These are phyloP conservation scores for Muntiacus reevesi DNA, from an alignment of 2,113 vertebrate genomes.

Conservation along the genomic window DNA sequence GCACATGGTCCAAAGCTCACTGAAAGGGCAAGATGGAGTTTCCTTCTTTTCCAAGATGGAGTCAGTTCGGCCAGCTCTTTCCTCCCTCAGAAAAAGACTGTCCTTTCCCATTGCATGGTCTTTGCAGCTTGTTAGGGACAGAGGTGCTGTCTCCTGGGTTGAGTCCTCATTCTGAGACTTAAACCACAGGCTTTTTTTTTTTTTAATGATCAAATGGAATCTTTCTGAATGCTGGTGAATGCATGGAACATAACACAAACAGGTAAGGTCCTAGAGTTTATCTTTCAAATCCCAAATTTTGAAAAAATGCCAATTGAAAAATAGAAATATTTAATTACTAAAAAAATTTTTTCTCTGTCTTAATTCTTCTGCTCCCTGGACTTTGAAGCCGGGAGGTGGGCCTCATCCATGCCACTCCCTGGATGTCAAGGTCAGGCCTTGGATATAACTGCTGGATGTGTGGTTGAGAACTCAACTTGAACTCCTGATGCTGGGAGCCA, in stretches of 20 bases:
- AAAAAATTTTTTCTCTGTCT: conserved; percentile 30
- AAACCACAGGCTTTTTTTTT: not conserved
- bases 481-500: not conserved
- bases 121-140: not conserved
- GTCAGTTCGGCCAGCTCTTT: not conserved
- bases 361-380: conserved; percentile 34
- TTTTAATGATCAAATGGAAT: conserved; percentile 45
- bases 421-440: not conserved
- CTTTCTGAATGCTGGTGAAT: conserved; percentile 67
- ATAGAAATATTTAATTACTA: conserved; percentile 68
- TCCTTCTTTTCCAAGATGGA: not conserved
- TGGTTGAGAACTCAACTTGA: not conserved
- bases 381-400: not conserved
- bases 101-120: not conserved
- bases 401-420: not conserved
- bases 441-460: not conserved
- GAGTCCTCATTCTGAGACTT: not conserved
- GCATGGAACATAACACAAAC: conserved; percentile 68
- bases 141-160: not conserved
- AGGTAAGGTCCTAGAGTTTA: conserved; percentile 24
- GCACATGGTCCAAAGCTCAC: not conserved
- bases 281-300: conserved; percentile 59
- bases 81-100: not conserved
- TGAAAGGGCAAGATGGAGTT: not conserved
- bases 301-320: conserved; percentile 76